Base-by-base conservation (phyloP, 2,888 invertebrate genomes). In the Neoaliturus tenellus region DNA sequence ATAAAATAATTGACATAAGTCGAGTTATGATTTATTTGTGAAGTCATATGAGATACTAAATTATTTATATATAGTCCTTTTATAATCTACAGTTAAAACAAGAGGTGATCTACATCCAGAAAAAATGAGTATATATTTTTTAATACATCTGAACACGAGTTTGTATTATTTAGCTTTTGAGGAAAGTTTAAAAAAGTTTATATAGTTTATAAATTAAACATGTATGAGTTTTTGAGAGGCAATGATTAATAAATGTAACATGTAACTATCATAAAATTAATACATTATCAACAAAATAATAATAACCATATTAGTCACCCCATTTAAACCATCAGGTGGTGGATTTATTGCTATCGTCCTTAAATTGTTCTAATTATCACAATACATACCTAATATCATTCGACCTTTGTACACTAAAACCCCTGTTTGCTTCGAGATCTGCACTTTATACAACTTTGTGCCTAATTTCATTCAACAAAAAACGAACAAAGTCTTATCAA, bases 311-410 rank as follows among this genome's bases (percentile, higher is more conserved):
- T 71, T 10, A 75, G 41, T 75, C 41, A 23, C 28, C 28, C 73
- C 28, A 75, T 75, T 75, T 28, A 44, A 41, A 75, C 39, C 73
- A 14, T 14, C 39, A 62, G 55, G 48, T 23, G 33, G 31, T 78
- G n/a, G 28, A 33, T 73, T 82, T 82, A 82, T 82, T 82, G 82
- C 82, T 82, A 82, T 82, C 71, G 25, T 82, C 55, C 82, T 82
- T 82, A 82, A 71, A 73, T 23, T 82, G 67, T 82, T 73, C 82
- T 82, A 82, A 73, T 82, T 82, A 82, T 82, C 82, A 82, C 82
- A 82, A 73, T 82, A 73, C 73, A 28, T 82, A 55, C 48, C 71
- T 78, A 78, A 55, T 55, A 55, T 75, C 48, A 31, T 55, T 78
- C 35, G n/a, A 78, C 35, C 78, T 78, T 78, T 78, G 55, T 78